phyloP scores from a whole-genome alignment of 2,888 invertebrate species.

The Phymatocera aterrima region DNA sequence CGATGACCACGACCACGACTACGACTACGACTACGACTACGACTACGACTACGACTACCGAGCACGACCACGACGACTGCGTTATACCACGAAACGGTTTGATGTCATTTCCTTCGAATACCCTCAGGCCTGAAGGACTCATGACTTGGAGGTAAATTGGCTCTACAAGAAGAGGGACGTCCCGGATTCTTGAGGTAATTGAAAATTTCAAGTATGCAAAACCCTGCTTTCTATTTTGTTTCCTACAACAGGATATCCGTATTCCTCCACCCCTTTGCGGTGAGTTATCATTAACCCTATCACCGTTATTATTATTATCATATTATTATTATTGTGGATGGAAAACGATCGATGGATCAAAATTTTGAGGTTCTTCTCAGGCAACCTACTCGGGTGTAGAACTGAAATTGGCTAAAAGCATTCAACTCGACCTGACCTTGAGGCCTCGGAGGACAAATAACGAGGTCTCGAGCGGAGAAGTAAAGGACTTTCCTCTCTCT shows the following conservation, averaged over 20 bases:
- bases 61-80: too few relatives aligned
- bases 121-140: slow-evolving; percentile 1
- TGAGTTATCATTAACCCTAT: not conserved
- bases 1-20: too few relatives aligned
- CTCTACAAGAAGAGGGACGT: not conserved
- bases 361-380: not conserved
- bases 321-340: not conserved
- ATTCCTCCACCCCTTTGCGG: not conserved
- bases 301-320: not conserved
- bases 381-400: not conserved
- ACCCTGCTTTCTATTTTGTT: not conserved
- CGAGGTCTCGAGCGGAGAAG: not conserved
- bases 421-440: slow-evolving; percentile 29
- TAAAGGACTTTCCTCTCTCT: not conserved
- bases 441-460: slow-evolving; percentile 32
- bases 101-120: slow-evolving; percentile 3
- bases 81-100: slow-evolving; percentile 29
- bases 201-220: not conserved
- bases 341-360: not conserved
- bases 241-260: not conserved
- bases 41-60: too few relatives aligned
- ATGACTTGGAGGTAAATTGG: not conserved
- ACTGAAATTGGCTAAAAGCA: slow-evolving; percentile 39
- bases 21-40: too few relatives aligned
- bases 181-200: not conserved